Evolutionary conservation across 2,113 vertebrate genomes (phyloP), one percentile per base, ranked within the genome.

Genomic region (Irena cyanogastra): DNA sequence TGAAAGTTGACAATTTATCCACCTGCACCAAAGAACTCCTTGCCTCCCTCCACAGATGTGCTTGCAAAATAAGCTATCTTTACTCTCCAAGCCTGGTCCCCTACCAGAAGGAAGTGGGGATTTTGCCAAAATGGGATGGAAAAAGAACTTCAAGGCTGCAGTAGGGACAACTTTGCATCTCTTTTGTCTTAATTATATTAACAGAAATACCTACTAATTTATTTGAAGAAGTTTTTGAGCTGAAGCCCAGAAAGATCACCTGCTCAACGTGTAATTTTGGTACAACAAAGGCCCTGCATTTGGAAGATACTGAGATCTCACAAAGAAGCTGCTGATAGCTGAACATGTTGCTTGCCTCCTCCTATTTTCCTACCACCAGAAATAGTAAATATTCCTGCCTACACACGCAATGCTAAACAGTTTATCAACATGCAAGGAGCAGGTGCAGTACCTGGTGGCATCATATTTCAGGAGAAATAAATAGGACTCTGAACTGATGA

Each of bases 341-440:
- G 68, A 92, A 90, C 87, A 64, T 44, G 71, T 82, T 83, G 31
- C 50, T 45, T 78, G 33, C 64, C n/a, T 81, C 52, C 56, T 66
- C 47, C 39, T 45, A 9, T 83, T 94, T 86, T 52, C 41, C 71
- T 75, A 0, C 47, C 41, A 56, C 79, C 44, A 83, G 68, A 78
- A 77, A 56, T 3, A 45, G 90, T 69, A 86, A 83, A 77, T 88
- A 86, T 89, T 92, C 84, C 76, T 96, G 64, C 83, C 86, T 75
- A 13, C 59, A 60, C 69, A 30, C 11, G 72, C 72, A 64, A 66
- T 90, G 31, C 85, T 83, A 53, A 92, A 68, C 68, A 90, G 59
- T 95, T 96, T 86, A 94, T 95, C 94, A 95, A 86, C 82, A 90
- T 82, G 90, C 83, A 88, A 92, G 64, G 83, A 93, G 72, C 95